Evolutionary conservation across 1,140 invertebrate genomes (phyloP).

Genomic region (Oryzaephilus surinamensis): DNA sequence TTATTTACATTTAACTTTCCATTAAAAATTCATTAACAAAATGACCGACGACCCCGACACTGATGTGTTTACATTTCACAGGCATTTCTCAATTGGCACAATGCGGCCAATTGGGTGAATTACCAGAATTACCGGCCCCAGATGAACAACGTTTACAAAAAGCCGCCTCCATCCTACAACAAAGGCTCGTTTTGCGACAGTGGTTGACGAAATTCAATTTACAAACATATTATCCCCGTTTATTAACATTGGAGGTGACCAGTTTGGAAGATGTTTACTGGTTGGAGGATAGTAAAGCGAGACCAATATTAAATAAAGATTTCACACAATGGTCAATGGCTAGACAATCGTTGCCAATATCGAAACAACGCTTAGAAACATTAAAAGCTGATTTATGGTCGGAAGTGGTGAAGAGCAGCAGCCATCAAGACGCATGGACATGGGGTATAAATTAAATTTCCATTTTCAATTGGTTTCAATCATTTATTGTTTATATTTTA

Average conservation of each 20-base stretch:
- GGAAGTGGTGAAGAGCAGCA: conserved; percentile 72
- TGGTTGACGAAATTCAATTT: conserved; percentile 66
- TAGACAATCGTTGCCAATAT: conserved; percentile 64
- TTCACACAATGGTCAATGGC: conserved; percentile 67
- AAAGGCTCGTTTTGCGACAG: conserved; percentile 67
- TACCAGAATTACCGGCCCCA: conserved; percentile 65
- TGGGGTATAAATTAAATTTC: conserved; percentile 48
- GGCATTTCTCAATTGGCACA: conserved; percentile 71
- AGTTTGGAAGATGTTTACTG: conserved; percentile 80
- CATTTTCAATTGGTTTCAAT: background rate
- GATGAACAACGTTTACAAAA: conserved; percentile 69
- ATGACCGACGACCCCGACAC: too few species aligned
- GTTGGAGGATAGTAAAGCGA: conserved; percentile 67
- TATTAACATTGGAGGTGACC: conserved; percentile 68
- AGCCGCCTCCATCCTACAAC: conserved; percentile 63
- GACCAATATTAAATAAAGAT: conserved; percentile 60
- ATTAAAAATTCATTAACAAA: too few species aligned
- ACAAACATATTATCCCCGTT: conserved; percentile 63
- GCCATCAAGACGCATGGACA: conserved; percentile 79
- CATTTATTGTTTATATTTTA: conserved; percentile 1
- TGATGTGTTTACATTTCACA: conserved; percentile 39
- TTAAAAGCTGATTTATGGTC: conserved; percentile 78
- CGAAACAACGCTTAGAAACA: conserved; percentile 61
- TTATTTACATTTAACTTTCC: background rate
- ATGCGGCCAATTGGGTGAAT: conserved; percentile 54